Conservation (phyloP, 1,140 invertebrate genomes). For the Chionoecetes opilio region DNA sequence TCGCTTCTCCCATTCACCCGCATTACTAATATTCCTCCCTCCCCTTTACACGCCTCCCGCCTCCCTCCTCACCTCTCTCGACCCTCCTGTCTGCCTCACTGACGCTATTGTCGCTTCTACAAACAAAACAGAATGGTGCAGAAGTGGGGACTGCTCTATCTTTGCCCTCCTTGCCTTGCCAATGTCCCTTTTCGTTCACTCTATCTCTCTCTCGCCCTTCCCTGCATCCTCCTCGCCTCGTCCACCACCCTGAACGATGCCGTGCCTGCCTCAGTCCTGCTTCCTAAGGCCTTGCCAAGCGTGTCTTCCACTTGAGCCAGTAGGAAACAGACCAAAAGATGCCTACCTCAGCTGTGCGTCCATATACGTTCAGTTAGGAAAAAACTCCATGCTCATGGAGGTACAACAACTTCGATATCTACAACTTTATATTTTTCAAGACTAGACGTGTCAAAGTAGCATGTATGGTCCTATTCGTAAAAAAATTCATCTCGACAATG, state of each 20-base stretch:
- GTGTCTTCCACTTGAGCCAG: background rate
- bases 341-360: no score
- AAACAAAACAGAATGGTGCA: background rate
- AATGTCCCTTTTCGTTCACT: background rate
- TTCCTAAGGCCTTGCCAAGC: background rate
- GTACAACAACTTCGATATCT: no score
- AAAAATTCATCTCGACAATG: no score
- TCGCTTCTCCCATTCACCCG: no score
- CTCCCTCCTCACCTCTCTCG: background rate
- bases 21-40: background rate
- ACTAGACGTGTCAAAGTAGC: no score
- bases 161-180: background rate
- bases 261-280: background rate
- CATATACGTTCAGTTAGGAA: no score
- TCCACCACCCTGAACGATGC: no score
- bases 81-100: background rate
- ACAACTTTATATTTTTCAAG: no score
- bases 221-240: no score
- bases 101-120: background rate
- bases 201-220: no score
- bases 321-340: background rate
- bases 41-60: background rate
- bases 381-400: no score
- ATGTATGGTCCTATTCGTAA: no score
- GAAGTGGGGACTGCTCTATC: background rate